Base-by-base conservation (phyloP, 1,140 invertebrate genomes). In the Teleopsis dalmanni region DNA sequence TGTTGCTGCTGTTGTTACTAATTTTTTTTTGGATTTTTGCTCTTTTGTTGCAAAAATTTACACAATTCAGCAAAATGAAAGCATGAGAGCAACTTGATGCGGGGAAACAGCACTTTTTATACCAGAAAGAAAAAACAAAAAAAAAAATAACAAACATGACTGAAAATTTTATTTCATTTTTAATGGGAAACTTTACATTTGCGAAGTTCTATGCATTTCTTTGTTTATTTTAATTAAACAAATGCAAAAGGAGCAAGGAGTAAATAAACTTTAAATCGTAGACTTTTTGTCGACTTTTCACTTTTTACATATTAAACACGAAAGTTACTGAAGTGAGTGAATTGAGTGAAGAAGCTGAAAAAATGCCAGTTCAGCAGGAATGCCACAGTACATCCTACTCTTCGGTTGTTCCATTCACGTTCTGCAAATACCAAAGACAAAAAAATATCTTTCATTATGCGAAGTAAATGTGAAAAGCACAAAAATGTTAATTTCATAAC, bases 401-500 rank as follows among this genome's bases (percentile, higher is more conserved):
- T 13, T 34, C 33, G 33, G 11, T 16, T 34, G 33, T 16, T 34
- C 13, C 33, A 4, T 34, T 16, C 33, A n/a, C n/a, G n/a, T 34
- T 34, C 3, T 5, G 6, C 33, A 6, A 34, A 1, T 34, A 14
- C 33, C 33, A 34, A 34, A 8, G 7, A 11, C 6, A 16, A n/a
- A n/a, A n/a, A n/a, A n/a, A n/a, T n/a, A n/a, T n/a, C n/a, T n/a
- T n/a, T n/a, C n/a, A n/a, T n/a, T n/a, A n/a, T n/a, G n/a, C n/a
- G n/a, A n/a, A n/a, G n/a, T n/a, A n/a, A n/a, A n/a, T n/a, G n/a
- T 35, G 35, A 19, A 37, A 33, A 29, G 33, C 48, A 50, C 21
- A 42, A 58, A 46, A 64, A 65, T 64, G 62, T 58, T 64, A 64
- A 64, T 65, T 64, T 64, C 62, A 64, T 64, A 65, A 58, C 59